A percentile compares a stretch with the other conserved stretches of the same genome.
These are phyloP conservation scores for Paraescarpia echinospica DNA, from an alignment of 1,140 invertebrate genomes.

Conservation along the genomic window DNA sequence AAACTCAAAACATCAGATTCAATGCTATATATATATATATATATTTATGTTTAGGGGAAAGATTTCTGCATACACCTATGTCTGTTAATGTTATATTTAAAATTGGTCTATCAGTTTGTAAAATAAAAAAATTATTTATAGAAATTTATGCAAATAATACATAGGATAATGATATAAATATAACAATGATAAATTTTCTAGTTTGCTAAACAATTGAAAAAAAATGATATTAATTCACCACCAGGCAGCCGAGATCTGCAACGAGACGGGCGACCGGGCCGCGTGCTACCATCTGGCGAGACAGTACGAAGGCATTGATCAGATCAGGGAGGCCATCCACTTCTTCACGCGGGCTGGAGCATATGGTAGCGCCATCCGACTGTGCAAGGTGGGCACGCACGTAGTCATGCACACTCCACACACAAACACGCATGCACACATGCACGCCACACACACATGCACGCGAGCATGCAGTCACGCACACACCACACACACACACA, in stretches of 20 bases:
- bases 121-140: not conserved
- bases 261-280: slow-evolving; percentile 71
- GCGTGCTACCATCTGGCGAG: slow-evolving; percentile 89
- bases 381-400: slow-evolving; percentile 72
- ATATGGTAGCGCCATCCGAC: slow-evolving; percentile 84
- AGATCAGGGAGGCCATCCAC: slow-evolving; percentile 82
- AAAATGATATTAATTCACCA: not conserved
- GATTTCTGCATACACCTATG: not conserved
- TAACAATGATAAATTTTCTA: not conserved
- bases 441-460: too few species aligned
- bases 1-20: too few species aligned
- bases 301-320: slow-evolving; percentile 86
- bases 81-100: not conserved
- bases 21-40: too few species aligned
- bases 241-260: slow-evolving; percentile 72
- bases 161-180: not conserved
- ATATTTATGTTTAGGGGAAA: not conserved
- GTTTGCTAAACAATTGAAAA: not conserved
- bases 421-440: not conserved
- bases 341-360: slow-evolving; percentile 79
- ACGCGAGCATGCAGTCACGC: too few species aligned
- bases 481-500: too few species aligned
- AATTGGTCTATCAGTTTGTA: not conserved
- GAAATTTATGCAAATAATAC: not conserved
- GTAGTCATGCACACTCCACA: too few species aligned